phyloP scores from a whole-genome alignment of 23 tunicate species.

The Halocynthia aurantium region DNA sequence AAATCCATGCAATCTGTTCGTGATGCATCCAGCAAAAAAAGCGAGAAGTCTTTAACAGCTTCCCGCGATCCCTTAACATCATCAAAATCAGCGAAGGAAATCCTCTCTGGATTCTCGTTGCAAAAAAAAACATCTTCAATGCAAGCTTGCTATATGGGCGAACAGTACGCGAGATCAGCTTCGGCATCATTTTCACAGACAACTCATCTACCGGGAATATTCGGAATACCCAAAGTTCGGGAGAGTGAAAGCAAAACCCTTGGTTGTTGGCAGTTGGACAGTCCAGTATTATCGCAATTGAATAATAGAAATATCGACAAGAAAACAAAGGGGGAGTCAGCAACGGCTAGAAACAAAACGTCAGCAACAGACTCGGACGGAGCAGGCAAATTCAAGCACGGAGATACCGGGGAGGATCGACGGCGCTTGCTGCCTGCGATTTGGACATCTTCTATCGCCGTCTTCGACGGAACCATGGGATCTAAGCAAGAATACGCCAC shows the following conservation, averaged over 20 bases:
- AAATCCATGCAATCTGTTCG: too few relatives aligned
- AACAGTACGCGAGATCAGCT: conserved; percentile 1
- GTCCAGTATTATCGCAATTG: background rate
- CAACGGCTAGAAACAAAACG: too few relatives aligned
- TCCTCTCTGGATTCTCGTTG: background rate
- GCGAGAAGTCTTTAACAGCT: background rate
- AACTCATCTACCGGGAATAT: conserved; percentile 11
- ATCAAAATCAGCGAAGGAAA: background rate
- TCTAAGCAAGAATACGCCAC: background rate
- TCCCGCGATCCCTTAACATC: background rate
- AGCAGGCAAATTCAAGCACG: too few relatives aligned
- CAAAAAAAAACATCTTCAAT: background rate
- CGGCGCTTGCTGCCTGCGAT: background rate
- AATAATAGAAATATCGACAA: too few relatives aligned
- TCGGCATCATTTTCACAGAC: background rate
- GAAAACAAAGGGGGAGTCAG: too few relatives aligned
- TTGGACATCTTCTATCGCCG: conserved; percentile 2
- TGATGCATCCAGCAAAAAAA: too few relatives aligned
- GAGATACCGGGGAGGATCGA: too few relatives aligned
- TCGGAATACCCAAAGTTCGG: background rate
- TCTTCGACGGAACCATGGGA: background rate
- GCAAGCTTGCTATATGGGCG: background rate
- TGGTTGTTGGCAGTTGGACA: conserved; percentile 3
- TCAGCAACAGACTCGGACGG: too few relatives aligned
- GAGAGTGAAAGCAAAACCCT: background rate